A percentile compares a stretch with the other conserved stretches of the same genome.
These are phyloP conservation scores for Tachina fera DNA, from an alignment of 2,888 invertebrate genomes.

Conservation along the genomic window DNA sequence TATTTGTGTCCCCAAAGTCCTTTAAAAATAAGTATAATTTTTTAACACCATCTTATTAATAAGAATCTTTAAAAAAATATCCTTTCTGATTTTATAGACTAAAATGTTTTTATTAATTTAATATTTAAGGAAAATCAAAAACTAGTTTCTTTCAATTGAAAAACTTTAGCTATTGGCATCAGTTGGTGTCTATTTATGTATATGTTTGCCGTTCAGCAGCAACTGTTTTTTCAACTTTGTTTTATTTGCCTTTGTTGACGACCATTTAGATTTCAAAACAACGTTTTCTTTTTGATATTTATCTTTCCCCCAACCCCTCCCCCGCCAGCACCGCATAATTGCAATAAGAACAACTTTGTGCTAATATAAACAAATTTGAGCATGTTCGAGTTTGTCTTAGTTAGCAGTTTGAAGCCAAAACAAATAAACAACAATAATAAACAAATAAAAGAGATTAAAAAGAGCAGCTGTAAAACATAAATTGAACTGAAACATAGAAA, in stretches of 20 bases:
- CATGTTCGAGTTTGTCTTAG: conserved; percentile 32
- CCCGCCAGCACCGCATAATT: neutral
- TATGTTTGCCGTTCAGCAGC: conserved; percentile 44
- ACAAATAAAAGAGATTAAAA: conserved; percentile 35
- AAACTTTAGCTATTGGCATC: conserved; percentile 34
- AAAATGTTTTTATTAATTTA: neutral
- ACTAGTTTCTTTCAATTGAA: conserved; percentile 36
- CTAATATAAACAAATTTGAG: conserved; percentile 11
- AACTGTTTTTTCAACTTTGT: conserved; percentile 52
- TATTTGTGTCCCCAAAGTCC: too few relatives aligned
- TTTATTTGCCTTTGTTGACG: conserved; percentile 52
- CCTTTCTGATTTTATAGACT: too few relatives aligned
- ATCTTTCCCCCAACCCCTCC: conserved; percentile 8
- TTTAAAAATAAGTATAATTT: too few relatives aligned
- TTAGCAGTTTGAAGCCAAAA: conserved; percentile 53
- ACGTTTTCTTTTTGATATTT: conserved; percentile 52
- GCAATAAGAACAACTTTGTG: neutral
- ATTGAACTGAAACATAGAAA: neutral
- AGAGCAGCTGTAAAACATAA: conserved; percentile 20
- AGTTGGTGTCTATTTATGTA: conserved; percentile 44
- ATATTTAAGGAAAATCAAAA: conserved; percentile 10
- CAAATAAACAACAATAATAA: conserved; percentile 42
- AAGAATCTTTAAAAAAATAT: too few relatives aligned
- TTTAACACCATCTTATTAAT: too few relatives aligned
- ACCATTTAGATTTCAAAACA: conserved; percentile 52